Conservation (phyloP, 2,797 vertebrate species). For the Eulemur mongoz region DNA sequence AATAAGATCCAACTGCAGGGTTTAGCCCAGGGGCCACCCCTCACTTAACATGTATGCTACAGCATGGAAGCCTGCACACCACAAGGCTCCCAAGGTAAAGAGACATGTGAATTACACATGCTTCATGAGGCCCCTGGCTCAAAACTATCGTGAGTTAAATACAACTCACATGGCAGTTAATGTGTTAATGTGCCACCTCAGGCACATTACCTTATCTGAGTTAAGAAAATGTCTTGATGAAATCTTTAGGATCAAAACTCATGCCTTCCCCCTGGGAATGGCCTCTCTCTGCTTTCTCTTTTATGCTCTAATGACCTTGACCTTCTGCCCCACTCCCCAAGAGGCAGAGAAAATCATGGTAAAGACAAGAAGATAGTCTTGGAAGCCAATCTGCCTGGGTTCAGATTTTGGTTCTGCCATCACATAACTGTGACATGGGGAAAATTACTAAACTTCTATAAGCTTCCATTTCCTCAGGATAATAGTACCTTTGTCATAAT, state of each 20-base stretch:
- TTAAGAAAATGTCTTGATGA: neutral
- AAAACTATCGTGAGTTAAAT: too few species aligned
- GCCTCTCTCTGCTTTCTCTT: neutral
- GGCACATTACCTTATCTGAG: neutral
- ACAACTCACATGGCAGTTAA: too few species aligned
- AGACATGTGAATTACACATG: too few species aligned
- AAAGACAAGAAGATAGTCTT: neutral
- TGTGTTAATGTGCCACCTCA: neutral
- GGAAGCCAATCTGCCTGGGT: neutral
- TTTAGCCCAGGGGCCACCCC: too few species aligned
- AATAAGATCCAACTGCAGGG: too few species aligned
- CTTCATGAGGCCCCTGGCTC: too few species aligned
- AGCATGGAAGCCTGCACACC: too few species aligned
- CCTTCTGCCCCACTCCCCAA: neutral
- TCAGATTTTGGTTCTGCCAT: neutral
- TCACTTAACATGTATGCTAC: too few species aligned
- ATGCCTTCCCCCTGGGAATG: neutral
- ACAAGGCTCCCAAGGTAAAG: too few species aligned
- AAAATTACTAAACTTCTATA: neutral
- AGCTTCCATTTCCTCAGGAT: neutral
- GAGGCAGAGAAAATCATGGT: neutral
- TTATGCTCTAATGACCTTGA: neutral
- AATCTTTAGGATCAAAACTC: neutral
- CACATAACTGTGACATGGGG: neutral
- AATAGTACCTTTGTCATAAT: neutral